Evolutionary conservation across 2,113 vertebrate genomes (phyloP).

Genomic region (Apodemus sylvaticus): DNA sequence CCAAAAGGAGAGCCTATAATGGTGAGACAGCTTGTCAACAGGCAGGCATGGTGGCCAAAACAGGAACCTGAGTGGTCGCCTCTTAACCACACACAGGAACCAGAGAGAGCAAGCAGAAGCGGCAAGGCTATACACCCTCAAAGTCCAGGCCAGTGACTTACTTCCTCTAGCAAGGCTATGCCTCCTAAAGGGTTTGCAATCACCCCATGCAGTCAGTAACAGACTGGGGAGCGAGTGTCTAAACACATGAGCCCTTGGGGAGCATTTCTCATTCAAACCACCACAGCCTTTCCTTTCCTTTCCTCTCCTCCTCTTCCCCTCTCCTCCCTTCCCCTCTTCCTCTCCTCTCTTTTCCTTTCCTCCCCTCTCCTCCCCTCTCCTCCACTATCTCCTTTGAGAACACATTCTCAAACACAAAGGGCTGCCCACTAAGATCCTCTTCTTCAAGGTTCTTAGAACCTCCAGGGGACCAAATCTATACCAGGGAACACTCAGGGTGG

Average conservation of each 20-base stretch:
- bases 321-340: accelerated
- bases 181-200: background rate
- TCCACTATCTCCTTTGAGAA: no score
- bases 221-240: background rate
- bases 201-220: background rate
- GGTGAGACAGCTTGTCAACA: no score
- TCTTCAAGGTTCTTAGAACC: background rate
- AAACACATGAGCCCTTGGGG: background rate
- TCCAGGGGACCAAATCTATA: background rate
- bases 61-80: background rate
- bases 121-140: background rate
- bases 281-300: background rate
- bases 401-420: background rate
- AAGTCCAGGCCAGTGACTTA: background rate
- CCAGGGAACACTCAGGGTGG: background rate
- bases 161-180: background rate
- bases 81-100: background rate
- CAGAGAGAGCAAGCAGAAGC: background rate
- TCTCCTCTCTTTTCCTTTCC: no score
- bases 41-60: background rate
- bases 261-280: background rate
- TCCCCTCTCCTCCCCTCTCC: no score
- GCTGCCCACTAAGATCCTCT: background rate
- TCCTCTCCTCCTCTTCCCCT: accelerated
- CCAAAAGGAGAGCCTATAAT: background rate